Base-by-base conservation (phyloP, 2,888 invertebrate species). In the Nomada fucata region DNA sequence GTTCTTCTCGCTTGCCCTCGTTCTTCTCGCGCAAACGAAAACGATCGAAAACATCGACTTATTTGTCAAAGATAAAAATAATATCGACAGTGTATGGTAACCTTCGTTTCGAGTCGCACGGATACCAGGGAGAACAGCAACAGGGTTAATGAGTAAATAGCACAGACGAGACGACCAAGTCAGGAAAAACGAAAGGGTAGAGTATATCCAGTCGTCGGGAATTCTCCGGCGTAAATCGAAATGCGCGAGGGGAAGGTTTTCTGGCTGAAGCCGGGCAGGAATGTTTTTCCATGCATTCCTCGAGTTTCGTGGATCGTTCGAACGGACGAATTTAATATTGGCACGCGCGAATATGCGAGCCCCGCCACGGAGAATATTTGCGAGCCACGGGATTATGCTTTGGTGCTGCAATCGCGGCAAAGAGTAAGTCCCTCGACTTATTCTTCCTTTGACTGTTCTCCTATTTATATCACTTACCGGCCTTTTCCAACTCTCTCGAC, bases 291-390 rank as follows among this genome's bases (percentile, higher is more conserved):
- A 26, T 18, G 76, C 59, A 76, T 77, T 76, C 76, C 61, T 18
- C 44, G 61, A 61, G 61, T 71, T 72, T 72, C 53, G 61, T 52
- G 47, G 42, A 64, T 55, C 75, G 57, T 9, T n/a, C 47, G 65
- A 50, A 65, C 59, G 65, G 26, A 68, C 61, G 77, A 78, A 77
- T 78, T 78, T 78, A 76, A 78, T 78, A 78, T 78, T 55, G 68
- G 59, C 77, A 77, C 65, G 65, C 63, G 57, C 23, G 65, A 9
- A 61, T 47, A 68, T 36, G 47, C 55, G 42, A 42, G 57, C 59
- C 20, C 18, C 64, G 57, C 13, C 26, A 10, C 3, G 26, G 15
- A 57, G 69, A 52, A 64, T 64, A 44, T 57, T 42, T 23, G 50
- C 18, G 67, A 23, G 60, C 60, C 60, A 20, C 13, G 64, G 64